These are phyloP conservation scores for Heliconius charithonia DNA, from an alignment of 2,888 invertebrate species.

Conservation along the genomic window DNA sequence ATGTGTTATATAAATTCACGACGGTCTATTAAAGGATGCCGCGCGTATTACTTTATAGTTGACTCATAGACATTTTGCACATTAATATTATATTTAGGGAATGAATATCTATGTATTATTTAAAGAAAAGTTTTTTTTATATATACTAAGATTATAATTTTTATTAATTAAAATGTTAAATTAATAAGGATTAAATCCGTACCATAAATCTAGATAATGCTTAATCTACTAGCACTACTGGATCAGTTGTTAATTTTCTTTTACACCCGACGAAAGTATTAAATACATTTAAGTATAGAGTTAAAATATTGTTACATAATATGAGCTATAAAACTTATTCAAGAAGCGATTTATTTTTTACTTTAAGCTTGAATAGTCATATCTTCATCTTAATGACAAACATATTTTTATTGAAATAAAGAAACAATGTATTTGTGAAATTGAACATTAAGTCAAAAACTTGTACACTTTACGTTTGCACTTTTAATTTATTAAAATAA, in stretches of 20 bases:
- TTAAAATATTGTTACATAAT: constrained; percentile 11
- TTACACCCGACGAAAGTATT: not conserved
- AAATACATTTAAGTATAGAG: too few relatives aligned
- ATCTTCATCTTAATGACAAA: not conserved
- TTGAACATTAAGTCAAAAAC: not conserved
- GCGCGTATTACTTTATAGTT: constrained; percentile 18
- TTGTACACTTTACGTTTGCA: too few relatives aligned
- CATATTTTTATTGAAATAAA: not conserved
- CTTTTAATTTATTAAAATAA: not conserved
- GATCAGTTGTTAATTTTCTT: not conserved
- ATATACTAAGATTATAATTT: not conserved
- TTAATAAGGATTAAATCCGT: not conserved
- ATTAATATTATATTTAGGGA: not conserved
- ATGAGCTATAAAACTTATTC: not conserved
- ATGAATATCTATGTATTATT: not conserved
- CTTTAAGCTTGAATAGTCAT: not conserved
- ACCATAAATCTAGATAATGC: not conserved
- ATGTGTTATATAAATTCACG: constrained; percentile 13
- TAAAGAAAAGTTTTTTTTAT: too few relatives aligned
- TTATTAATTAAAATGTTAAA: not conserved
- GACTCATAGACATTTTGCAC: constrained; percentile 17
- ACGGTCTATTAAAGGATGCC: constrained; percentile 11
- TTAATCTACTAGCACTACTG: not conserved
- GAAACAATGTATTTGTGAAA: not conserved
- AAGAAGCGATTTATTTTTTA: not conserved